These are phyloP conservation scores for Periophthalmus modestus DNA, from an alignment of 2,113 vertebrate species.

Conservation along the genomic window DNA sequence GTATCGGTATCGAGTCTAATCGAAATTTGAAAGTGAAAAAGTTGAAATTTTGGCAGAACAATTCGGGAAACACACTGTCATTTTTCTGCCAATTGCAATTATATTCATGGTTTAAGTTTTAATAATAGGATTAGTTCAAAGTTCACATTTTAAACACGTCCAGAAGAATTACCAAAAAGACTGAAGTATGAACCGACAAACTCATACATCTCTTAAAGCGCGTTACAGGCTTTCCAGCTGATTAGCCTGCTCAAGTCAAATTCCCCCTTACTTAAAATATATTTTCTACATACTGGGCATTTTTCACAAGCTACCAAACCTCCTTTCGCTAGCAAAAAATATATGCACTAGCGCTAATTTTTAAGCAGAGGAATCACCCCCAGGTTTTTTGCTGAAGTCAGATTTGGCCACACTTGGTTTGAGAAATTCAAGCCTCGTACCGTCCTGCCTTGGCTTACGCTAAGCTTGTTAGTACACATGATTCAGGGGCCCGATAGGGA, in stretches of 20 bases:
- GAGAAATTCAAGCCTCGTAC: constrained; percentile 99
- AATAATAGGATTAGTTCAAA: too few species aligned
- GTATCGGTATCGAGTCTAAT: too few species aligned
- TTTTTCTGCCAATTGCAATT: too few species aligned
- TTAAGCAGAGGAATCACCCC: constrained; percentile 77
- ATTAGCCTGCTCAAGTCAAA: constrained; percentile 72
- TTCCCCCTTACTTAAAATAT: constrained; percentile 67
- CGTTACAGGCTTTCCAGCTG: constrained; percentile 72
- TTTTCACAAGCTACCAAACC: constrained; percentile 67
- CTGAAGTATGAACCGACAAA: too few species aligned
- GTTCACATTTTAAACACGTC: too few species aligned
- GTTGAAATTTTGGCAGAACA: constrained; percentile 61
- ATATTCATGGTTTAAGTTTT: too few species aligned
- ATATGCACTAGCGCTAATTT: constrained; percentile 82
- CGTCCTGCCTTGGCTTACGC: constrained; percentile 98
- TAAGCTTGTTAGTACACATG: constrained; percentile 99
- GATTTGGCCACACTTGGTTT: constrained; percentile 94
- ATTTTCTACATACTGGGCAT: constrained; percentile 70
- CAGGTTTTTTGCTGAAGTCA: constrained; percentile 93
- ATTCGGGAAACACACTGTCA: too few species aligned
- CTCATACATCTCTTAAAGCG: constrained; percentile 70
- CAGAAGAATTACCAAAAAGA: too few species aligned
- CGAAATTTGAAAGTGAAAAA: constrained; percentile 15
- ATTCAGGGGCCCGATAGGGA: constrained; percentile 90
- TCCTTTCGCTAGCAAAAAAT: constrained; percentile 78